Conservation (phyloP, 2,888 invertebrate genomes). For the Tethea ocularis region DNA sequence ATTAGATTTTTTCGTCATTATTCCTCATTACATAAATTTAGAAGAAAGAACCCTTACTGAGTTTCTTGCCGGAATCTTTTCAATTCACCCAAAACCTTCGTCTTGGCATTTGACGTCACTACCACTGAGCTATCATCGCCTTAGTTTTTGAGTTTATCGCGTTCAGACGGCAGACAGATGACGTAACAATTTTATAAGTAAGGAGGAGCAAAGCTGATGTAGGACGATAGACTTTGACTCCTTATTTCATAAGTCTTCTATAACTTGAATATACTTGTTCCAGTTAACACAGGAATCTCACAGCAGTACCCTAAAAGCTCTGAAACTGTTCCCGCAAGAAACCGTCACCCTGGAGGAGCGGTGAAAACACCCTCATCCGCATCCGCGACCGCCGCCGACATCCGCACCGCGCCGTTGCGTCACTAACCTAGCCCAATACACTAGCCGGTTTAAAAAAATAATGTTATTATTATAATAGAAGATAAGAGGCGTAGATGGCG, state of each 20-base stretch:
- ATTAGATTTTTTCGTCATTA: no score
- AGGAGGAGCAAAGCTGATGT: no score
- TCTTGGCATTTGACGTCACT: no score
- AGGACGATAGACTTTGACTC: no score
- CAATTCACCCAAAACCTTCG: no score
- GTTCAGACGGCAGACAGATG: no score
- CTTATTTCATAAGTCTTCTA: neutral
- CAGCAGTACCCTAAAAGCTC: conserved; percentile 89
- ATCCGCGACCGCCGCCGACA: conserved; percentile 20
- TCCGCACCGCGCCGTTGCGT: conserved; percentile 16
- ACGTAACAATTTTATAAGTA: no score
- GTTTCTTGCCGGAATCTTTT: no score
- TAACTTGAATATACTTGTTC: conserved; percentile 24
- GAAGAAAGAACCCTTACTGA: no score
- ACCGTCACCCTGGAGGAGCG: conserved; percentile 97
- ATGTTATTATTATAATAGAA: neutral
- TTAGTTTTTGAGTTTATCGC: no score
- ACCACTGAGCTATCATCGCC: no score
- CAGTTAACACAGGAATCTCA: conserved; percentile 92
- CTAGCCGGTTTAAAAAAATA: neutral
- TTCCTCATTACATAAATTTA: no score
- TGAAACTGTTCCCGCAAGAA: conserved; percentile 96
- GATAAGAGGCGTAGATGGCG: neutral
- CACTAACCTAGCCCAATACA: neutral
- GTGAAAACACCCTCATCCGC: conserved; percentile 77